phyloP scores from a whole-genome alignment of 2,797 vertebrate species.

The Sebastes miniatus region DNA sequence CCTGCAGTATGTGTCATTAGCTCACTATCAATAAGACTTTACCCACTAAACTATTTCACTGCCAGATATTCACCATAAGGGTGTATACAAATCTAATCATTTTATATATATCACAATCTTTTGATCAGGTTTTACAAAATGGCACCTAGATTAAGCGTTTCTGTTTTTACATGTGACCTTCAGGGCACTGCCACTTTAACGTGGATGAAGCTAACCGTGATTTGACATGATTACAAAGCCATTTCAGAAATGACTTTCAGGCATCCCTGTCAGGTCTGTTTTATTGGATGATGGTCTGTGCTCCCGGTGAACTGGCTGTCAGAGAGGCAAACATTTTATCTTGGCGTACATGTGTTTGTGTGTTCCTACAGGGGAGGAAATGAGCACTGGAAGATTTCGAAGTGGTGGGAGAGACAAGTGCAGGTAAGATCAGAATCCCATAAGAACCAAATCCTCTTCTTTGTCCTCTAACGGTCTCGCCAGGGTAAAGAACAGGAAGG shows the following conservation, averaged over 20 bases:
- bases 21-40: background rate
- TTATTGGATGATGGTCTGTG: background rate
- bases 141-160: background rate
- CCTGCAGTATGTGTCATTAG: background rate
- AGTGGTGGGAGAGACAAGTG: conserved; percentile 54
- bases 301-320: background rate
- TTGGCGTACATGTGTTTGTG: conserved; percentile 9
- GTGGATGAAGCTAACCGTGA: conserved; percentile 38
- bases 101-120: background rate
- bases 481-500: background rate
- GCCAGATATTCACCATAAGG: background rate
- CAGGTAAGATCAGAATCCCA: conserved; percentile 59
- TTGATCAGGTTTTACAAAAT: background rate
- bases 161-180: conserved; percentile 29
- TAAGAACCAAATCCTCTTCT: background rate
- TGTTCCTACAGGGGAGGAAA: conserved; percentile 62
- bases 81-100: background rate
- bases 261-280: conserved; percentile 31
- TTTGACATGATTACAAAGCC: conserved; percentile 63
- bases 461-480: background rate
- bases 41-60: background rate
- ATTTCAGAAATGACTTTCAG: conserved; percentile 64
- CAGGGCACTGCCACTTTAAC: conserved; percentile 37
- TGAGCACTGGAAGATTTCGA: conserved; percentile 53
- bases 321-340: background rate